These are phyloP conservation scores for Alexandromys fortis DNA, from an alignment of 2,113 vertebrate genomes.

Conservation along the genomic window DNA sequence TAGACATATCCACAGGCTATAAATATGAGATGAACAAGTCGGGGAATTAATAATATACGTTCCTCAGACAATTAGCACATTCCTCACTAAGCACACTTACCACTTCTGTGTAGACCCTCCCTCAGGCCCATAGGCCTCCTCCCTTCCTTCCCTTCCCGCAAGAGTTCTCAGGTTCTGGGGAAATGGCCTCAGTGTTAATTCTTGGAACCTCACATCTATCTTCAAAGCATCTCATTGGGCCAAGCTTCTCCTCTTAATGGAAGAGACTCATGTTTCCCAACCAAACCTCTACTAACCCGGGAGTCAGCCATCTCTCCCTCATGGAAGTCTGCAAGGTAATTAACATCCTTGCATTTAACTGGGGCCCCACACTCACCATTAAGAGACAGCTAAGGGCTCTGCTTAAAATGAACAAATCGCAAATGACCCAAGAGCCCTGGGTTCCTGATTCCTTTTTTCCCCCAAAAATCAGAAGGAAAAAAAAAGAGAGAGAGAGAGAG, in stretches of 20 bases:
- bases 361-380: conserved; percentile 72
- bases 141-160: not conserved
- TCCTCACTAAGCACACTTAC: not conserved
- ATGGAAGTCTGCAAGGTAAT: conserved; percentile 77
- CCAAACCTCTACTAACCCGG: not conserved
- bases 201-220: not conserved
- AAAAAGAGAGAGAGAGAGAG: conserved; percentile 37
- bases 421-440: conserved; percentile 84
- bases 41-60: not conserved
- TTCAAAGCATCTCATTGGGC: not conserved
- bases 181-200: not conserved
- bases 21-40: not conserved
- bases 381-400: conserved; percentile 80
- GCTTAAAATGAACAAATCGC: conserved; percentile 87
- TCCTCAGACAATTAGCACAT: not conserved
- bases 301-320: conserved; percentile 56
- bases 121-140: fast-evolving
- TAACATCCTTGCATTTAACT: conserved; percentile 81
- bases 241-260: not conserved
- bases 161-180: not conserved
- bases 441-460: conserved; percentile 76
- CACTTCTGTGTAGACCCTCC: not conserved
- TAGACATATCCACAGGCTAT: not conserved
- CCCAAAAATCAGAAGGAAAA: conserved; percentile 63
- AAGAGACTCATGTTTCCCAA: fast-evolving